Conservation (phyloP, 2,113 vertebrate genomes). For the Hemichromis elongatus region DNA sequence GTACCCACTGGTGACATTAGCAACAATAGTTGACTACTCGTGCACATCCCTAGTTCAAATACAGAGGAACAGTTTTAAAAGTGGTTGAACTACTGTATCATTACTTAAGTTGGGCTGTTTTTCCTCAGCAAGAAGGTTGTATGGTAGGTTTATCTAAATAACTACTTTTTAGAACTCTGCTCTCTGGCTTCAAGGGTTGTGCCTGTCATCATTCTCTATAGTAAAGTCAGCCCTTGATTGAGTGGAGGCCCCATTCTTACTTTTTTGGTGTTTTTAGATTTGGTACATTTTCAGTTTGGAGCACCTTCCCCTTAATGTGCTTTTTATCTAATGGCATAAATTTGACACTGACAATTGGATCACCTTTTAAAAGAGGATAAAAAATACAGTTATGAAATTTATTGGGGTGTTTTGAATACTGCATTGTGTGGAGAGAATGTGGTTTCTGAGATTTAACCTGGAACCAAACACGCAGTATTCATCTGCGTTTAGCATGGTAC, state of each 20-base stretch:
- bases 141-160: not conserved
- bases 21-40: not conserved
- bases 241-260: not conserved
- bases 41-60: not conserved
- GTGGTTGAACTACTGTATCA: not conserved
- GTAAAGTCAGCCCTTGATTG: not conserved
- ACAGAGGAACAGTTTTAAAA: fast-evolving
- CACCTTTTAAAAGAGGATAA: not conserved
- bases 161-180: not conserved
- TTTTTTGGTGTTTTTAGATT: not conserved
- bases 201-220: not conserved
- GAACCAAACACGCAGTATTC: fast-evolving
- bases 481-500: not conserved
- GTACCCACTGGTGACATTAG: not conserved
- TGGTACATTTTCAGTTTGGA: not conserved
- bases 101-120: not conserved
- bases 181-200: not conserved
- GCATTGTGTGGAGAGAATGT: not conserved
- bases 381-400: not conserved
- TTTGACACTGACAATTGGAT: not conserved
- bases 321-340: not conserved
- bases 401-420: not conserved
- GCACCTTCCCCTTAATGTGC: not conserved
- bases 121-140: fast-evolving
- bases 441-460: not conserved